Evolutionary conservation across 2,888 invertebrate species (phyloP).

Genomic region (Synanthedon vespiformis): DNA sequence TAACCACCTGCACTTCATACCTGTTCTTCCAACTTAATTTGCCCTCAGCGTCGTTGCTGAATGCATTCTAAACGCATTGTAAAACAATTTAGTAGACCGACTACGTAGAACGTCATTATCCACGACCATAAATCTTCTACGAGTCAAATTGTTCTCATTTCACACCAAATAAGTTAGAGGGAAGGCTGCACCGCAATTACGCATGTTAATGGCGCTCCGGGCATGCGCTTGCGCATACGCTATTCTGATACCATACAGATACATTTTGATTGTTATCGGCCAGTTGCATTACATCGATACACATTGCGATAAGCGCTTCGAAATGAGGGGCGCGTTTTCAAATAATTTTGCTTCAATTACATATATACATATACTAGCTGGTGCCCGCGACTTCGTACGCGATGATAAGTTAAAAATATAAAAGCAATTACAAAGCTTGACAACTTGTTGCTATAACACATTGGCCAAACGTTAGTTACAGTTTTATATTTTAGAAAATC

Average conservation of each 20-base stretch:
- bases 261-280: background rate
- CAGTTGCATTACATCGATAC: background rate
- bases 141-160: conserved; percentile 55
- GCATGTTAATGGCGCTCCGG: conserved; percentile 6
- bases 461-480: too few relatives aligned
- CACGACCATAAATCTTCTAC: conserved; percentile 43
- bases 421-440: too few relatives aligned
- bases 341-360: too few relatives aligned
- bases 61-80: conserved; percentile 1
- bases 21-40: too few relatives aligned
- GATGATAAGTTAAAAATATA: too few relatives aligned
- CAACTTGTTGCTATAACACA: too few relatives aligned
- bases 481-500: too few relatives aligned
- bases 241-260: background rate
- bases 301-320: background rate
- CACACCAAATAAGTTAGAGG: conserved; percentile 59
- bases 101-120: conserved; percentile 29
- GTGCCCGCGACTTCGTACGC: too few relatives aligned
- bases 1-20: too few relatives aligned
- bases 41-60: too few relatives aligned
- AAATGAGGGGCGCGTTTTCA: background rate
- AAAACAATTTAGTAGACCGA: conserved; percentile 18
- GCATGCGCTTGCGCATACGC: background rate
- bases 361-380: too few relatives aligned
- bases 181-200: conserved; percentile 9